Percentiles rank a stretch among this genome's conserved stretches.
phyloP scores from a whole-genome alignment of 2,797 vertebrate genomes.

The Acridotheres tristis region DNA sequence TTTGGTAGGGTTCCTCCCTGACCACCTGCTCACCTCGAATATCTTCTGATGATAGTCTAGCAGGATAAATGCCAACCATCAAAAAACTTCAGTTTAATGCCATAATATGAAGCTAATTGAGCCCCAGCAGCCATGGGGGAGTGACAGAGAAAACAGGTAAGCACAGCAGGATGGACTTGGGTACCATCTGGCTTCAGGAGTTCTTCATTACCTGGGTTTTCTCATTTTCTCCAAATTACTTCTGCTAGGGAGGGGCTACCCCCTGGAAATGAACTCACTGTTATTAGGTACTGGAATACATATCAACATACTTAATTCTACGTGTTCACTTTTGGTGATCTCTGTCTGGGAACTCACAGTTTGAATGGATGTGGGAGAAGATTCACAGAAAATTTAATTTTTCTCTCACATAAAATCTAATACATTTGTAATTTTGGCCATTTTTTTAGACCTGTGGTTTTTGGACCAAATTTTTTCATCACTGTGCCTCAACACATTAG shows the following conservation, averaged over 20 bases:
- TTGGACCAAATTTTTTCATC: background rate
- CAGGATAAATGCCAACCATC: background rate
- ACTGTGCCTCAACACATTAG: background rate
- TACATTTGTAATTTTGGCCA: fast-evolving
- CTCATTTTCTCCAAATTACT: background rate
- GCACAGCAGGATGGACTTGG: background rate
- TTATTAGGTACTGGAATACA: background rate
- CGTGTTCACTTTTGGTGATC: fast-evolving
- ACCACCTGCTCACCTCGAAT: background rate
- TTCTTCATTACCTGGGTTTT: background rate
- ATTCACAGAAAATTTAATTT: background rate
- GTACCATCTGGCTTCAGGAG: background rate
- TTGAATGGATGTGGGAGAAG: background rate
- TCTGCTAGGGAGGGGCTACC: background rate
- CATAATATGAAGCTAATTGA: background rate
- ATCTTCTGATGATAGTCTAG: background rate
- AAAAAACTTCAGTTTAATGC: background rate
- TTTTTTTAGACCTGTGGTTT: background rate
- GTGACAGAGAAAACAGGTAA: constrained; percentile 28
- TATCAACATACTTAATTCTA: background rate
- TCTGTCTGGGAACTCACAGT: background rate
- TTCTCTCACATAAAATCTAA: background rate
- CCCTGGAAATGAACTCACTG: background rate
- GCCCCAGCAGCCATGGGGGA: background rate
- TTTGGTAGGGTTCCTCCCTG: background rate